Conservation (phyloP, 1,140 invertebrate species). For the roundworm (Caenorhabditis elegans) region WBcel235 BX284603.4:7155501-7156000, state of each 20-base stretch:
- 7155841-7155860: neutral
- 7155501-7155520: too few species aligned
- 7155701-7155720: neutral
- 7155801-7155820: slow-evolving; percentile 14
- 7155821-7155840: neutral
- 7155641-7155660: neutral
- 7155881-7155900: neutral
- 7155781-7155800: neutral
- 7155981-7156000: neutral
- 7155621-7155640: too few species aligned
- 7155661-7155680: neutral
- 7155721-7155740: neutral
- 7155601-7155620: too few species aligned
- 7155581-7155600: too few species aligned
- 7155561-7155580: too few species aligned
- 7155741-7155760: neutral
- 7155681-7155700: neutral
- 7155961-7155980: too few species aligned
- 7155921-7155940: neutral
- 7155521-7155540: too few species aligned
- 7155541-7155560: too few species aligned
- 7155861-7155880: neutral
- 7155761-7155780: neutral
- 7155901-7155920: neutral
- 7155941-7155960: too few species aligned